These are phyloP conservation scores for Apis laboriosa DNA, from an alignment of 1,140 invertebrate genomes.

Conservation along the genomic window DNA sequence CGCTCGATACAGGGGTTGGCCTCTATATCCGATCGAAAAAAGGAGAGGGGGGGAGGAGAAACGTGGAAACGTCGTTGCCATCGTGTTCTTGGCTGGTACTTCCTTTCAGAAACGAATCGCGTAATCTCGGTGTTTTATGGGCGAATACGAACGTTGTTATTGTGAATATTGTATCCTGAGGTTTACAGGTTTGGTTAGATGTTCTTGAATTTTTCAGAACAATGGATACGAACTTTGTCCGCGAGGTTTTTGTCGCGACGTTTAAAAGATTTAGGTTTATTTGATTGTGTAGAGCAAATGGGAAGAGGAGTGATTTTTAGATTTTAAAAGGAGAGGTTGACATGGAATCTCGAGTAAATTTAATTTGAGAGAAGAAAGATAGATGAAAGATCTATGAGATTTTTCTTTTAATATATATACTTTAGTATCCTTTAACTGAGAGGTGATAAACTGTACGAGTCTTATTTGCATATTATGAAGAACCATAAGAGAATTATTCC, in stretches of 20 bases:
- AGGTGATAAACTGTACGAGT: too few species aligned
- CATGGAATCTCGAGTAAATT: background rate
- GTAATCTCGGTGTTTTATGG: constrained; percentile 37
- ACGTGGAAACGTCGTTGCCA: background rate
- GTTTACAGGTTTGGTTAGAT: too few species aligned
- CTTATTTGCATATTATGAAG: too few species aligned
- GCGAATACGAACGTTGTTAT: background rate
- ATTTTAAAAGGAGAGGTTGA: too few species aligned
- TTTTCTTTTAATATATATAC: too few species aligned
- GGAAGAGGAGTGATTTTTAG: too few species aligned
- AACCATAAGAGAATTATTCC: too few species aligned
- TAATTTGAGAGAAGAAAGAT: background rate
- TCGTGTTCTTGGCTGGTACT: background rate
- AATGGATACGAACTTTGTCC: background rate
- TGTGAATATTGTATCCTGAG: background rate
- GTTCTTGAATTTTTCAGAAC: background rate
- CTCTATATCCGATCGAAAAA: constrained; percentile 12
- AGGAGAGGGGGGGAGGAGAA: background rate
- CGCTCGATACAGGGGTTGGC: constrained; percentile 9
- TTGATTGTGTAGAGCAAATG: too few species aligned
- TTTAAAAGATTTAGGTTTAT: background rate
- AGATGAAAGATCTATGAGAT: background rate
- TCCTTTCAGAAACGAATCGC: constrained; percentile 28
- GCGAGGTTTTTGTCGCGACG: constrained; percentile 13
- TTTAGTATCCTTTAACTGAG: too few species aligned